Conservation (phyloP, 2,113 vertebrate genomes). For the Gadus chalcogrammus region DNA sequence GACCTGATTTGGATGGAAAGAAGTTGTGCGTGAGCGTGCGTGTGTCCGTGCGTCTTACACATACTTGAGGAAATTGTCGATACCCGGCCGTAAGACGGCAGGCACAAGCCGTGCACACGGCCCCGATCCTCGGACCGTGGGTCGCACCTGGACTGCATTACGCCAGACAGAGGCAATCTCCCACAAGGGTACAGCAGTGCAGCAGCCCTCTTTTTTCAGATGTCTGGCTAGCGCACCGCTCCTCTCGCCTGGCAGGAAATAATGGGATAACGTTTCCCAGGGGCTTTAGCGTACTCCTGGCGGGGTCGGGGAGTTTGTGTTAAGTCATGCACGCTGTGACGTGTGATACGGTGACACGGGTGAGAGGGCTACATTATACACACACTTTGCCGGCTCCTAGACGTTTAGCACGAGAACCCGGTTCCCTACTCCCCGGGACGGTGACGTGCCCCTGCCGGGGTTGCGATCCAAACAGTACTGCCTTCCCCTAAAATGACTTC, state of each 20-base stretch:
- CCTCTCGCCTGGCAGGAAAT: constrained; percentile 45
- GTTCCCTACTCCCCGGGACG: not conserved
- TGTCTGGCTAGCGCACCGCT: constrained; percentile 30
- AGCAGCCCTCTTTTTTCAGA: constrained; percentile 20
- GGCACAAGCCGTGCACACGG: too few relatives aligned
- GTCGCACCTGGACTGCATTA: constrained; percentile 61
- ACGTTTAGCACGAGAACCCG: constrained; percentile 20
- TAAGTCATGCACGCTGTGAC: constrained; percentile 53
- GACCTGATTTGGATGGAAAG: constrained; percentile 34
- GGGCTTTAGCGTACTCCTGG: constrained; percentile 34
- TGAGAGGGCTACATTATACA: constrained; percentile 59
- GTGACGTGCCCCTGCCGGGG: too few relatives aligned
- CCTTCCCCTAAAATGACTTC: too few relatives aligned
- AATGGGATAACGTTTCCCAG: constrained; percentile 43
- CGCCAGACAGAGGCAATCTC: constrained; percentile 31
- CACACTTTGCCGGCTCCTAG: constrained; percentile 40
- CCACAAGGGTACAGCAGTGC: constrained; percentile 13
- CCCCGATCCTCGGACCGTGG: not conserved
- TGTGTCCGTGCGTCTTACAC: constrained; percentile 35
- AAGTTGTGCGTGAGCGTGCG: constrained; percentile 2
- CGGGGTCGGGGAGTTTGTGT: constrained; percentile 60
- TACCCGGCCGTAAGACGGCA: constrained; percentile 37
- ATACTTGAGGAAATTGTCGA: constrained; percentile 73
- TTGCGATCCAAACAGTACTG: too few relatives aligned
- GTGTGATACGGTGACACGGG: constrained; percentile 47